A percentile compares a stretch with the other conserved stretches of the same genome.
Evolutionary conservation across 2,888 invertebrate species (phyloP).

Genomic region (Flexamia atlantica): DNA sequence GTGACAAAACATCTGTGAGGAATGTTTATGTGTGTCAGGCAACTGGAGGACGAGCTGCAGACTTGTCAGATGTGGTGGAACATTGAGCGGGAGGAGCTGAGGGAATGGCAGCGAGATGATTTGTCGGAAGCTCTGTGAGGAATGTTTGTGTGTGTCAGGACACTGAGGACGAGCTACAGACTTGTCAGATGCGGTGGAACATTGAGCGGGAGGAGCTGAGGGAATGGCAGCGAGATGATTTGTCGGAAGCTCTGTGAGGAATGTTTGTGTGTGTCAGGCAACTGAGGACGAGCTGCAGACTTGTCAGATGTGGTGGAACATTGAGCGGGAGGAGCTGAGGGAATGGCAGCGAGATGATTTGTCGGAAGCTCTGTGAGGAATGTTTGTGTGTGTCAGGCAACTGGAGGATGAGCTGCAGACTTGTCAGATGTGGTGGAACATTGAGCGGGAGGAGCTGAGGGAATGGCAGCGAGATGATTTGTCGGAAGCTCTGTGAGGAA

Average conservation of each 20-base stretch:
- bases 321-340: conserved; percentile 85
- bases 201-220: conserved; percentile 86
- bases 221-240: conserved; percentile 88
- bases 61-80: conserved; percentile 88
- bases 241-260: too few species aligned
- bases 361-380: too few species aligned
- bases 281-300: conserved; percentile 90
- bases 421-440: conserved; percentile 87
- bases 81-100: conserved; percentile 85
- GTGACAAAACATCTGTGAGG: too few species aligned
- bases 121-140: too few species aligned
- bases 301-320: conserved; percentile 87
- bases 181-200: conserved; percentile 88
- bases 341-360: too few species aligned
- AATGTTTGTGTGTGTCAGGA: conserved; percentile 80
- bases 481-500: too few species aligned
- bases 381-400: too few species aligned
- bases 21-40: too few species aligned
- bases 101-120: too few species aligned
- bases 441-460: conserved; percentile 85
- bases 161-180: conserved; percentile 92
- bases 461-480: too few species aligned
- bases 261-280: too few species aligned
- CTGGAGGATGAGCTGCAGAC: conserved; percentile 92
- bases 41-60: conserved; percentile 91